These are phyloP conservation scores for Drosophila parthenogenetica DNA, from an alignment of 2,888 invertebrate genomes.

Conservation along the genomic window DNA sequence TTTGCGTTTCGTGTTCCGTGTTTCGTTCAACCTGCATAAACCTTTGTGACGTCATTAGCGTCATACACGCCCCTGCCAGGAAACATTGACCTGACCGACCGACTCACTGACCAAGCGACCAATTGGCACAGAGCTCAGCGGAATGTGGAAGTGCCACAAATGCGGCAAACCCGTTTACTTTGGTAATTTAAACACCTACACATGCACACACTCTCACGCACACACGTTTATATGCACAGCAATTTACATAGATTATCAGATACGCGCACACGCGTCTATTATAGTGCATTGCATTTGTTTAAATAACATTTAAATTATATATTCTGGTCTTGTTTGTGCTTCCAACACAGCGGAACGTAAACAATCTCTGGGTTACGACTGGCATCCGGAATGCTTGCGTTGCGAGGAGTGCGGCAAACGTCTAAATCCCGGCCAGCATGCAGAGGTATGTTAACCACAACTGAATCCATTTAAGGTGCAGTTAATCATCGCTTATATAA, in stretches of 20 bases:
- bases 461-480: conserved; percentile 14
- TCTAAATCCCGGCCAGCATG: conserved; percentile 93
- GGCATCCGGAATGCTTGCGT: conserved; percentile 93
- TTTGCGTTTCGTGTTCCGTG: conserved; percentile 62
- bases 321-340: conserved; percentile 35
- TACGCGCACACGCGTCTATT: conserved; percentile 6
- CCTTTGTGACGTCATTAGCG: conserved; percentile 60
- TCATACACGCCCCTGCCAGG: conserved; percentile 42
- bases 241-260: conserved; percentile 5
- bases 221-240: conserved; percentile 11
- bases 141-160: conserved; percentile 93
- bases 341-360: conserved; percentile 90
- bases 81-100: conserved; percentile 60
- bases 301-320: conserved; percentile 62
- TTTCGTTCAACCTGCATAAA: conserved; percentile 62
- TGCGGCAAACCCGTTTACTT: conserved; percentile 93
- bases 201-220: conserved; percentile 19
- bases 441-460: conserved; percentile 87
- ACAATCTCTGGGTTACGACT: conserved; percentile 93
- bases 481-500: conserved; percentile 17
- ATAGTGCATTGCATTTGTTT: conserved; percentile 54
- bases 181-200: conserved; percentile 86
- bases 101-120: conserved; percentile 14
- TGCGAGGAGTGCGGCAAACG: conserved; percentile 94
- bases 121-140: conserved; percentile 34